Percentiles rank a stretch among this genome's conserved stretches.
phyloP scores from a whole-genome alignment of 1,140 invertebrate genomes.

The Microplitis demolitor region DNA sequence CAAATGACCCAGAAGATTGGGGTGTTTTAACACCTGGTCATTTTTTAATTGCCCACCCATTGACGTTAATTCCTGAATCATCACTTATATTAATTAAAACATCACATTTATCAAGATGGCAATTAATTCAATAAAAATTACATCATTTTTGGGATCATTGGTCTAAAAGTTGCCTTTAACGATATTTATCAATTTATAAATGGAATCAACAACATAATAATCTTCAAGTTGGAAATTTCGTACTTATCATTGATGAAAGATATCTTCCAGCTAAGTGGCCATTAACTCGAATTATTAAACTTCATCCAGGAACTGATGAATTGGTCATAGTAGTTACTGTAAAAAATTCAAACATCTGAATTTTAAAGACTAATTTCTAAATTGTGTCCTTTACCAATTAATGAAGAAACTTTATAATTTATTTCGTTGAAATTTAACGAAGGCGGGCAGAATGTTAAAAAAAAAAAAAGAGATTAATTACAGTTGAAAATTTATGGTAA shows the following conservation, averaged over 20 bases:
- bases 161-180: not conserved
- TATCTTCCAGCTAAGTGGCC: conserved; percentile 6
- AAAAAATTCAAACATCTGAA: not conserved
- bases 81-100: not conserved
- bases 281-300: not conserved
- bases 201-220: not conserved
- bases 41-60: not conserved
- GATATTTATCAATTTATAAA: not conserved
- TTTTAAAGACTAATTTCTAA: not conserved
- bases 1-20: not conserved
- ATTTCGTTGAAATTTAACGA: too few relatives aligned
- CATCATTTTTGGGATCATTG: not conserved
- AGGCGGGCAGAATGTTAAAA: too few relatives aligned
- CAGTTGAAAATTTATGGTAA: too few relatives aligned
- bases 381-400: not conserved
- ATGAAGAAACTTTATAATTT: too few relatives aligned
- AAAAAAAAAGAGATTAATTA: too few relatives aligned
- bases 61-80: not conserved
- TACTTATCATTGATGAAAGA: not conserved
- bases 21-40: not conserved
- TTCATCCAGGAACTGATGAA: conserved; percentile 5
- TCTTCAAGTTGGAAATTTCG: not conserved
- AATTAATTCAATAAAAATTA: not conserved
- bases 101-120: not conserved
- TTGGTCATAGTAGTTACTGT: not conserved